phyloP scores from a whole-genome alignment of 2,888 invertebrate species.

The Steinernema carpocapsae region DNA sequence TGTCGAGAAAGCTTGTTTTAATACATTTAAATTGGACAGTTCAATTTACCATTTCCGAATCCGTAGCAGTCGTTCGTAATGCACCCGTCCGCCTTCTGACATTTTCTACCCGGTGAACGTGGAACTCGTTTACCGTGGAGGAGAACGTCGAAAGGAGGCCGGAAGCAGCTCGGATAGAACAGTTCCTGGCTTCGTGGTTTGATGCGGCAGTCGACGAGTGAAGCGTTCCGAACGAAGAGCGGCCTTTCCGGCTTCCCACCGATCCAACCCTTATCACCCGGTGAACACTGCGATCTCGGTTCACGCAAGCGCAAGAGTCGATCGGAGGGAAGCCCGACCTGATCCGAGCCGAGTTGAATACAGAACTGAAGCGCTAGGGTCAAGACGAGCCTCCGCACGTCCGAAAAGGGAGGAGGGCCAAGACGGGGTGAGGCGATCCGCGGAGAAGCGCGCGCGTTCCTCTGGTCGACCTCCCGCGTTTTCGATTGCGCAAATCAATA shows the following conservation, averaged over 20 bases:
- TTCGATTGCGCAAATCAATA: constrained; percentile 27
- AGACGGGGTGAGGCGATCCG: background rate
- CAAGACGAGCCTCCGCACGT: constrained; percentile 2
- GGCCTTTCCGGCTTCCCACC: background rate
- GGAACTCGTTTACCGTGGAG: background rate
- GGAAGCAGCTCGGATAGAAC: background rate
- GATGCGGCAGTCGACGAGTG: no score
- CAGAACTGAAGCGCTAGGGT: background rate
- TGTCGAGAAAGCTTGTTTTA: no score
- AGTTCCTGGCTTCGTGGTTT: no score
- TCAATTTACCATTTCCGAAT: no score
- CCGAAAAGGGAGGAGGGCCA: background rate
- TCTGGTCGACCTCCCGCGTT: background rate
- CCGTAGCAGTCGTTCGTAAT: no score
- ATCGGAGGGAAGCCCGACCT: constrained; percentile 24
- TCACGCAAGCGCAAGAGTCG: background rate
- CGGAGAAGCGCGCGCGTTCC: constrained; percentile 1
- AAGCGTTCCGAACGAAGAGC: background rate
- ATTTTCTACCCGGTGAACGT: constrained; percentile 23
- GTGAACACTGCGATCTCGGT: background rate
- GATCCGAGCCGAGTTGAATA: background rate
- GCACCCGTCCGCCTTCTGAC: background rate
- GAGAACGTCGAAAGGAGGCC: constrained; percentile 7
- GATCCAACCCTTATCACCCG: constrained; percentile 31
- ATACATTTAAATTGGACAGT: no score